These are phyloP conservation scores for Barypeithes pellucidus DNA, from an alignment of 2,888 invertebrate species.

Conservation along the genomic window DNA sequence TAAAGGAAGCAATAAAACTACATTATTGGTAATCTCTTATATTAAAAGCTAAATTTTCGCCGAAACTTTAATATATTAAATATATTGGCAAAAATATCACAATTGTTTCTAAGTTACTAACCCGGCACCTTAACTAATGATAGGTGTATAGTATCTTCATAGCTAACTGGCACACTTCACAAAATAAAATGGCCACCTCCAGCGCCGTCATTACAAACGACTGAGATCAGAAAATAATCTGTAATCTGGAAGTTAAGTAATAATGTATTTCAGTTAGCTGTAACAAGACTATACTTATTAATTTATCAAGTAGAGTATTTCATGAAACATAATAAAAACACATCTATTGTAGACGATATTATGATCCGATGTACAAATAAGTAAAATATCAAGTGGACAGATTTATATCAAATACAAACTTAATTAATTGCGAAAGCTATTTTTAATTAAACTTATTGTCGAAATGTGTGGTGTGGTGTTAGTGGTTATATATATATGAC, in stretches of 20 bases:
- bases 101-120: slow-evolving; percentile 46
- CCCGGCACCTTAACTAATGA: not conserved
- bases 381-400: too few species aligned
- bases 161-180: not conserved
- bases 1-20: slow-evolving; percentile 53
- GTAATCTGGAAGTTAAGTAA: not conserved
- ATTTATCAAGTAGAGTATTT: too few species aligned
- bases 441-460: too few species aligned
- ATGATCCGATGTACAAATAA: too few species aligned
- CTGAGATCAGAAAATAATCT: too few species aligned
- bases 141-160: too few species aligned
- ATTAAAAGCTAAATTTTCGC: slow-evolving; percentile 40
- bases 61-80: slow-evolving; percentile 40
- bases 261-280: not conserved
- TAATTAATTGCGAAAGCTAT: too few species aligned
- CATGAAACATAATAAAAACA: too few species aligned
- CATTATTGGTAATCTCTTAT: slow-evolving; percentile 53
- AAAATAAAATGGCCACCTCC: not conserved
- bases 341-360: too few species aligned
- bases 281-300: not conserved
- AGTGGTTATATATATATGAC: too few species aligned
- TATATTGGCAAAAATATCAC: slow-evolving; percentile 58
- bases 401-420: too few species aligned
- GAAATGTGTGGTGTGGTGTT: too few species aligned
- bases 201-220: not conserved